Percentiles rank a stretch among this genome's conserved stretches.
Conservation (phyloP, 2,888 invertebrate genomes). For the Drosophila gaucha region DNA sequence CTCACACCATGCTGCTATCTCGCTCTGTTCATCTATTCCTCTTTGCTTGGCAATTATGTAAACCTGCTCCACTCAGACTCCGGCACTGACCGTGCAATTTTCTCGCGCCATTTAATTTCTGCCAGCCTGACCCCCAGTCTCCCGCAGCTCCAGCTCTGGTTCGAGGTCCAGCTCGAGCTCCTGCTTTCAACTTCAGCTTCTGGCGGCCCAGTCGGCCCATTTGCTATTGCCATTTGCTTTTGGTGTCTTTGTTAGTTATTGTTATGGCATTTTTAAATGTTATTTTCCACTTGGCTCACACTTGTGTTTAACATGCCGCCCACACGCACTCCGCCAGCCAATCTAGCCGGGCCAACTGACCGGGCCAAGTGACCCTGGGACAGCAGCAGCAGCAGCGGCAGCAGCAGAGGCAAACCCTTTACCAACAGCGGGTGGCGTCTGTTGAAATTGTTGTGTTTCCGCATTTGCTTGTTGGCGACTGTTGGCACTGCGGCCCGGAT, state of each 20-base stretch:
- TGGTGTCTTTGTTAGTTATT: constrained; percentile 81
- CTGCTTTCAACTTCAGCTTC: constrained; percentile 26
- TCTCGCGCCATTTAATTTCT: constrained; percentile 81
- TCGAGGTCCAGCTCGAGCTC: constrained; percentile 14
- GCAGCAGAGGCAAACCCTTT: constrained; percentile 14
- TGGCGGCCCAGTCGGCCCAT: constrained; percentile 58
- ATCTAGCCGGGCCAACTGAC: constrained; percentile 35
- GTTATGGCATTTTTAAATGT: constrained; percentile 81
- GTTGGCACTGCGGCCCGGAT: constrained; percentile 56
- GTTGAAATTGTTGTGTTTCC: constrained; percentile 69
- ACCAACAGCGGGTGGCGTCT: constrained; percentile 25
- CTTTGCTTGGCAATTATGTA: constrained; percentile 69
- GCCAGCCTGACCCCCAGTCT: constrained; percentile 55
- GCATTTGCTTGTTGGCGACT: constrained; percentile 61
- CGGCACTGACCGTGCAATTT: constrained; percentile 72
- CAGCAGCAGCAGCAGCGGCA: constrained; percentile 8
- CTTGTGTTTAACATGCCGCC: constrained; percentile 73
- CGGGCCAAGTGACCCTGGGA: constrained; percentile 49
- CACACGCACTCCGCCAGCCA: constrained; percentile 50
- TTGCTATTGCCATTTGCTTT: constrained; percentile 74
- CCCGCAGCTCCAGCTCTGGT: constrained; percentile 1
- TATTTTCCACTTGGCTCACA: constrained; percentile 81
- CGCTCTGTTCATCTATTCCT: constrained; percentile 34
- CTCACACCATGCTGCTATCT: constrained; percentile 15
- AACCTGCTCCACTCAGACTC: constrained; percentile 67